Evolutionary conservation across 2,797 vertebrate genomes (phyloP), one percentile per base, ranked within the genome.

Genomic region (Podarcis siculus): DNA sequence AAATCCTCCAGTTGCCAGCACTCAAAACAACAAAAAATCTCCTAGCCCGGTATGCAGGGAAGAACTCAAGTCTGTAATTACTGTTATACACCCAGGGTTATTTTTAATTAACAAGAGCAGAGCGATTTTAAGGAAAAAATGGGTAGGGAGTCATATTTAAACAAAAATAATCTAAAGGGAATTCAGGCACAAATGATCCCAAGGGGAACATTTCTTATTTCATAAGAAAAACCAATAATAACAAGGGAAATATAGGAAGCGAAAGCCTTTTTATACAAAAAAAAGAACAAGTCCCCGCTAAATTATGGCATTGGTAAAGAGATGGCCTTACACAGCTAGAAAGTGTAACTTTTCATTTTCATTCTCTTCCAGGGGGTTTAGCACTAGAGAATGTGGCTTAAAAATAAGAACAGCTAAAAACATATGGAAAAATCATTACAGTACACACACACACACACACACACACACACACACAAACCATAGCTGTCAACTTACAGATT

Each of bases 101-200:
- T 42, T 55, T 94, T 94, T 91, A 93, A 94, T 94, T 93, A 94
- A 92, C 19, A 92, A 87, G 69, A 89, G 73, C 69, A 92, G 90
- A 94, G 83, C 80, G 30, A 85, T 91, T 91, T 89, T 86, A 88
- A 93, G 73, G 72, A 82, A 84, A 81, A 77, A 79, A n/a, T 61
- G 66, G 55, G 64, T 35, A 88, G 66, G 83, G 61, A 91, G 45
- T 88, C 89, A 90, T 92, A 86, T 91, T 92, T 93, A 90, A 94
- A 93, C 58, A 89, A 93, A 92, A 93, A 92, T 87, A 77, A 76
- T 90, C 87, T 82, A 69, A 87, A 85, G 86, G 72, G 64, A 86
- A 37, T 89, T 92, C 80, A 89, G 78, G 84, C 49, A 15, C 82
- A 58, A 61, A 21, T 61, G 83, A 90, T 86, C 90, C 3, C 82